These are phyloP conservation scores for Dryobota labecula DNA, from an alignment of 2,888 invertebrate genomes.

Conservation along the genomic window DNA sequence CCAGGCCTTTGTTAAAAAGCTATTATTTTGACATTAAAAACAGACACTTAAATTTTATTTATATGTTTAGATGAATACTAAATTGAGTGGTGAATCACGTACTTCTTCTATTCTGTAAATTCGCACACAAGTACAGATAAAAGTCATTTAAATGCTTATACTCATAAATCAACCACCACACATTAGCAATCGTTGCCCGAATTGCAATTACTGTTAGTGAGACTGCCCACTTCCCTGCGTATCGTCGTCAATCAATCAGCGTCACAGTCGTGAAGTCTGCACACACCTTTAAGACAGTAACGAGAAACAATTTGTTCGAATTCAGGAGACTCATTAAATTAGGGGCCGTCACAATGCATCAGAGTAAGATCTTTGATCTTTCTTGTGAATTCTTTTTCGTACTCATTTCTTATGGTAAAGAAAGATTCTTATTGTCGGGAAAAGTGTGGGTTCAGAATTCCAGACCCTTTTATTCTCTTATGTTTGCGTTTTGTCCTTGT, in stretches of 20 bases:
- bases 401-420: slow-evolving; percentile 25
- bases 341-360: slow-evolving; percentile 47
- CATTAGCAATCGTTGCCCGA: slow-evolving; percentile 17
- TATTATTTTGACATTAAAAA: no score
- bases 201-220: slow-evolving; percentile 33
- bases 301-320: slow-evolving; percentile 59
- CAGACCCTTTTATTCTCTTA: slow-evolving; percentile 1
- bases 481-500: not conserved
- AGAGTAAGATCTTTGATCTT: slow-evolving; percentile 44
- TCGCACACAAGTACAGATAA: not conserved
- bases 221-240: slow-evolving; percentile 16
- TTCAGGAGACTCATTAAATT: slow-evolving; percentile 51
- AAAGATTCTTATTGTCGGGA: slow-evolving; percentile 10
- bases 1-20: no score
- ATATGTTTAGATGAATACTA: not conserved
- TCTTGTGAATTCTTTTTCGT: slow-evolving; percentile 32
- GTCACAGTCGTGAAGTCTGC: slow-evolving; percentile 36
- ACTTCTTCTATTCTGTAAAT: not conserved
- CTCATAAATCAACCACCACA: slow-evolving; percentile 3
- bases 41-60: no score
- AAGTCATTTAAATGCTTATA: not conserved
- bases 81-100: not conserved
- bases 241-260: slow-evolving; percentile 52
- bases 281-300: slow-evolving; percentile 57
- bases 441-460: not conserved